These are phyloP conservation scores for Phengaris alcon DNA, from an alignment of 2,888 invertebrate genomes.

Conservation along the genomic window DNA sequence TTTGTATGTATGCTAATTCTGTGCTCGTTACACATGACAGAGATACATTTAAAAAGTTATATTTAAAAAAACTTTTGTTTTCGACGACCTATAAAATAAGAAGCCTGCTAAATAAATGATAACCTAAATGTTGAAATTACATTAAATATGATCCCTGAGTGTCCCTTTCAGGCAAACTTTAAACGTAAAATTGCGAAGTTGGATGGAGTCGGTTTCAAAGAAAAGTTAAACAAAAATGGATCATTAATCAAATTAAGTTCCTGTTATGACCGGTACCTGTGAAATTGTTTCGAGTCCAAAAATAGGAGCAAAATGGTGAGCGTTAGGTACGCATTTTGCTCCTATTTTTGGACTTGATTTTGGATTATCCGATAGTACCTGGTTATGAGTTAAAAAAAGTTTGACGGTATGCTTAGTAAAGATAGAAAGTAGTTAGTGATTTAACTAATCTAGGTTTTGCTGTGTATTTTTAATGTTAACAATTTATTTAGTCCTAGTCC, in stretches of 20 bases:
- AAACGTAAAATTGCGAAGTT: conserved; percentile 5
- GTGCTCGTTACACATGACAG: too few relatives aligned
- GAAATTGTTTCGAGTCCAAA: not conserved
- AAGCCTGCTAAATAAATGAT: conserved; percentile 11
- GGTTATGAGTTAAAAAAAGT: too few relatives aligned
- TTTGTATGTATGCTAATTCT: too few relatives aligned
- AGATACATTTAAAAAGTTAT: too few relatives aligned
- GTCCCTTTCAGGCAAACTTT: conserved; percentile 14
- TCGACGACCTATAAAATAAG: not conserved
- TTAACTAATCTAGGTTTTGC: too few relatives aligned
- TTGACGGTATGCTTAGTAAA: too few relatives aligned
- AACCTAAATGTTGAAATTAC: conserved; percentile 11
- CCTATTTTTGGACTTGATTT: too few relatives aligned
- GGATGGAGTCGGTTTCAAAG: conserved; percentile 16
- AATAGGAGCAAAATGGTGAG: not conserved
- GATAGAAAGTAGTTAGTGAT: too few relatives aligned
- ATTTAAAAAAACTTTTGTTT: not conserved
- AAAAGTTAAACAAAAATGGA: conserved; percentile 23
- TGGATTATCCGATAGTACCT: too few relatives aligned
- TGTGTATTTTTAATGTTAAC: too few relatives aligned
- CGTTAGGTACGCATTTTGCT: not conserved
- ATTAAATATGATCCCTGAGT: conserved; percentile 12
- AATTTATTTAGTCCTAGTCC: too few relatives aligned
- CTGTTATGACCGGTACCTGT: conserved; percentile 8
- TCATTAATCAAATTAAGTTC: conserved; percentile 23